A percentile compares a stretch with the other conserved stretches of the same genome.
phyloP scores from a whole-genome alignment of 2,888 invertebrate genomes.

The Macrophya alboannulata region DNA sequence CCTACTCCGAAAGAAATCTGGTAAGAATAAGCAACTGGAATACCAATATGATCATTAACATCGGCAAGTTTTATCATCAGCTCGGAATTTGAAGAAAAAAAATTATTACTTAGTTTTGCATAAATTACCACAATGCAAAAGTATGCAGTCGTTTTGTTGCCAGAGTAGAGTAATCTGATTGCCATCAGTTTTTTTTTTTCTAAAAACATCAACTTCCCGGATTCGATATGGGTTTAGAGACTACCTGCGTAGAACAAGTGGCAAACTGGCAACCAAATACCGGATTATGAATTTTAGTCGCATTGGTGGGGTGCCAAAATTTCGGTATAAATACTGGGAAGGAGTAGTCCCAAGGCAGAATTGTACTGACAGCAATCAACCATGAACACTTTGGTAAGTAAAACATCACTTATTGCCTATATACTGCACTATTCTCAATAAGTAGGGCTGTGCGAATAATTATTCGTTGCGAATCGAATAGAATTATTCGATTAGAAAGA shows the following conservation, averaged over 20 bases:
- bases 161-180: background rate
- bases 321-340: slow-evolving; percentile 44
- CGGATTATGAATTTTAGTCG: slow-evolving; percentile 22
- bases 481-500: too few species aligned
- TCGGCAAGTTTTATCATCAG: background rate
- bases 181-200: background rate
- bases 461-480: too few species aligned
- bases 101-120: slow-evolving; percentile 12
- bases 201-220: slow-evolving; percentile 2
- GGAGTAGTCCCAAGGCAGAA: slow-evolving; percentile 34
- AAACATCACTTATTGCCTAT: background rate
- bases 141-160: background rate
- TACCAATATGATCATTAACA: slow-evolving; percentile 30
- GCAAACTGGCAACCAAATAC: slow-evolving; percentile 5
- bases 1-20: slow-evolving; percentile 24
- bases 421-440: background rate
- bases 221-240: background rate
- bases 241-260: slow-evolving; percentile 26
- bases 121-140: slow-evolving; percentile 13
- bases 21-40: slow-evolving; percentile 20
- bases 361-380: slow-evolving; percentile 49
- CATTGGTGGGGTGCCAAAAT: slow-evolving; percentile 48
- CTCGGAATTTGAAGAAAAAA: background rate
- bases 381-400: slow-evolving; percentile 51
- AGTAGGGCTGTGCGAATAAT: background rate